These are phyloP conservation scores for Phalacrocorax aristotelis DNA, from an alignment of 2,113 vertebrate genomes.

Conservation along the genomic window DNA sequence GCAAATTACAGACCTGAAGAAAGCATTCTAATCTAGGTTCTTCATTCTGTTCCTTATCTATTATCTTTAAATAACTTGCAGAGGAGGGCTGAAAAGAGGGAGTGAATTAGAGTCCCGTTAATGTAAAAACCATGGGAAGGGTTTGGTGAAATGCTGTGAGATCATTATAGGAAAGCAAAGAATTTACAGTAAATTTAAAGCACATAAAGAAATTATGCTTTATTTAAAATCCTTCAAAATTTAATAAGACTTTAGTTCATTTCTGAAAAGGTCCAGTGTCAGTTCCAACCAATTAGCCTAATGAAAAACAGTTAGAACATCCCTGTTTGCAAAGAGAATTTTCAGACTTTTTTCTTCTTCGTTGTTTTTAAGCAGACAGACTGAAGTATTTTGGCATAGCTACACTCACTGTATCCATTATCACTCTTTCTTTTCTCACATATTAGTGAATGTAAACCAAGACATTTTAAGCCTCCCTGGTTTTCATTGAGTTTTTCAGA, in stretches of 20 bases:
- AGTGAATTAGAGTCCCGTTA: neutral
- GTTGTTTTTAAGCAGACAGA: neutral
- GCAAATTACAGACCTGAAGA: neutral
- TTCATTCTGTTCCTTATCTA: neutral
- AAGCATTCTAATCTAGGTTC: neutral
- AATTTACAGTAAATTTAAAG: neutral
- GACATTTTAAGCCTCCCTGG: slow-evolving; percentile 27
- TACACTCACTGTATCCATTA: neutral
- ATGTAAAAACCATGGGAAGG: neutral
- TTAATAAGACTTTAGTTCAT: neutral
- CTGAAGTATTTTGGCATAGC: neutral
- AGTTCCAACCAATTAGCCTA: neutral
- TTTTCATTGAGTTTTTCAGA: slow-evolving; percentile 65
- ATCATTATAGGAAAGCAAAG: neutral
- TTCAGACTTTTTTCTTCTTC: neutral
- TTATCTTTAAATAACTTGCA: neutral
- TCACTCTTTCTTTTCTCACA: neutral
- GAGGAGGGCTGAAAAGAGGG: neutral
- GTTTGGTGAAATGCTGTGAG: neutral
- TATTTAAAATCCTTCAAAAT: neutral
- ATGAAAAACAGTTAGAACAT: neutral
- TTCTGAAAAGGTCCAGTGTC: neutral
- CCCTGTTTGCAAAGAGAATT: neutral
- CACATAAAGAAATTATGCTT: neutral
- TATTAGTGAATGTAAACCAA: slow-evolving; percentile 34